Conservation (phyloP, 2,797 vertebrate species). For the Rhynchotus rufescens region DNA sequence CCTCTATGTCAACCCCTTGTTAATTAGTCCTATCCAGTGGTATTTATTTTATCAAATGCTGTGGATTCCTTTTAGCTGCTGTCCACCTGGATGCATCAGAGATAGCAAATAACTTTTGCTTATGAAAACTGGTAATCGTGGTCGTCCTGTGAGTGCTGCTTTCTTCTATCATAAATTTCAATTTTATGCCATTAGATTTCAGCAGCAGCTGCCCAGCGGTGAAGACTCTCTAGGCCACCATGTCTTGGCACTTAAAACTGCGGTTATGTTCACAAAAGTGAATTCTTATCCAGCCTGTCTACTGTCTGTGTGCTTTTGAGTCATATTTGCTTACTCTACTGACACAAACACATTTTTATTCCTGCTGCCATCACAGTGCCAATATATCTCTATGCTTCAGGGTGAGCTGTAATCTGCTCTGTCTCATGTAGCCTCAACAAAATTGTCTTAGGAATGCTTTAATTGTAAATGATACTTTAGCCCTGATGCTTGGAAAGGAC, state of each 20-base stretch:
- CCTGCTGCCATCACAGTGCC: neutral
- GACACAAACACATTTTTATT: constrained; percentile 44
- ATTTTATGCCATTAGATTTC: constrained; percentile 6
- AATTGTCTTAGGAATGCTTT: constrained; percentile 12
- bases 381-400: constrained; percentile 33
- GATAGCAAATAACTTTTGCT: neutral
- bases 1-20: neutral
- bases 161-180: constrained; percentile 24
- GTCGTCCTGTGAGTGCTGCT: neutral
- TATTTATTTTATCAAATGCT: neutral
- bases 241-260: neutral
- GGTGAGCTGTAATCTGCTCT: constrained; percentile 26
- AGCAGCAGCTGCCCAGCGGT: neutral
- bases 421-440: neutral
- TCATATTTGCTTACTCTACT: constrained; percentile 36
- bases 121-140: neutral
- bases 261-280: constrained; percentile 12
- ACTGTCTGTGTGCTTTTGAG: constrained; percentile 5
- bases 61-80: neutral
- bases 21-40: neutral
- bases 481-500: constrained; percentile 20
- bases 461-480: constrained; percentile 48
- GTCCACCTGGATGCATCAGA: neutral
- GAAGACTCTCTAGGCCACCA: neutral
- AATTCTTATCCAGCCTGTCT: neutral